A percentile compares a stretch with the other conserved stretches of the same genome.
phyloP scores from a whole-genome alignment of 2,888 invertebrate genomes.

The Patella depressa region DNA sequence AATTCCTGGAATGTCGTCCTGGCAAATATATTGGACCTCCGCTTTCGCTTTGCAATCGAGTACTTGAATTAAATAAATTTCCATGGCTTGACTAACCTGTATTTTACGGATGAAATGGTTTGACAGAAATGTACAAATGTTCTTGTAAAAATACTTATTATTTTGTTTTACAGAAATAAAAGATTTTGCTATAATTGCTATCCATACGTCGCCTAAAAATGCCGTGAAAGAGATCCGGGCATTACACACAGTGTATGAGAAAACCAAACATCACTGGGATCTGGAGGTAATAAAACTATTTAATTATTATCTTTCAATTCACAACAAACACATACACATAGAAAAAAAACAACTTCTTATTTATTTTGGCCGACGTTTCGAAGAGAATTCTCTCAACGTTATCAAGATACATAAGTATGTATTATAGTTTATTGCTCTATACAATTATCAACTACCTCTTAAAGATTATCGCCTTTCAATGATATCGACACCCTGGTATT shows the following conservation, averaged over 20 bases:
- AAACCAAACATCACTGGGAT: conserved; percentile 32
- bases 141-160: neutral
- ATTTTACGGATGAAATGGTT: neutral
- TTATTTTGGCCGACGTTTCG: too few relatives aligned
- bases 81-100: neutral
- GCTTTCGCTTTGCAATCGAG: too few relatives aligned
- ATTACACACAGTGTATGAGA: conserved; percentile 47
- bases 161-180: conserved; percentile 43
- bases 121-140: neutral
- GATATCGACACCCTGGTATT: too few relatives aligned
- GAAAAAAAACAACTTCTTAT: too few relatives aligned
- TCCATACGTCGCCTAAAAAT: conserved; percentile 50
- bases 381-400: too few relatives aligned
- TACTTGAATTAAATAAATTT: neutral
- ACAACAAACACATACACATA: neutral
- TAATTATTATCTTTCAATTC: neutral
- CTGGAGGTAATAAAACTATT: conserved; percentile 29
- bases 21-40: too few relatives aligned
- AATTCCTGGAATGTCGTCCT: too few relatives aligned
- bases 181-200: conserved; percentile 58
- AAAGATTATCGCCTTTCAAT: too few relatives aligned
- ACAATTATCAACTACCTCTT: too few relatives aligned
- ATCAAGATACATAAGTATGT: too few relatives aligned
- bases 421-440: too few relatives aligned
- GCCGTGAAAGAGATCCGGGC: conserved; percentile 55